Conservation (phyloP, 1,140 invertebrate species). For the Vanessa atalanta region DNA sequence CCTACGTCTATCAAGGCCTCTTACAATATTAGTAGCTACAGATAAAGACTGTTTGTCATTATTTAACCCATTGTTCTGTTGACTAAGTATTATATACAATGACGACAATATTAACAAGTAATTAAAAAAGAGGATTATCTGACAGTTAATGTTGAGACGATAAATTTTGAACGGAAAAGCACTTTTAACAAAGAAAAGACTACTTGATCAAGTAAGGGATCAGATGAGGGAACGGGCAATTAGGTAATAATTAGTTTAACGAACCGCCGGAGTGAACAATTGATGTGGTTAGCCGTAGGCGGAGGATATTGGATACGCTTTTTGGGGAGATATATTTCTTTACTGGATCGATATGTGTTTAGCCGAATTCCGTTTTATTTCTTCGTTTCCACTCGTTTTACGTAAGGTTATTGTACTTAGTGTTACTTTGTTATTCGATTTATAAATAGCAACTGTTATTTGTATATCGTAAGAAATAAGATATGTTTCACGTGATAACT, state of each 20-base stretch:
- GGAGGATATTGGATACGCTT: constrained; percentile 44
- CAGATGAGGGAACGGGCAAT: constrained; percentile 45
- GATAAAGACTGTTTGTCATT: no score
- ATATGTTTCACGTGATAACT: no score
- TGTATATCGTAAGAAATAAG: no score
- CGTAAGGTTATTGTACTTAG: no score
- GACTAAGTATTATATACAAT: neutral
- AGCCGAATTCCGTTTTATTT: no score
- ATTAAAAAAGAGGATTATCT: neutral
- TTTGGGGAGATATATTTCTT: constrained; percentile 31
- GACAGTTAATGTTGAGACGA: neutral
- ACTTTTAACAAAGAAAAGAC: neutral
- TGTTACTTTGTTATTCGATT: no score
- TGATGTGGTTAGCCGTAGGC: constrained; percentile 48
- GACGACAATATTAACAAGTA: neutral
- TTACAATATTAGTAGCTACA: no score
- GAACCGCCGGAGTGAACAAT: constrained; percentile 52
- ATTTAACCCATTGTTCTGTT: no score
- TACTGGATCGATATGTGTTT: neutral
- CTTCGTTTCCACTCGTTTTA: no score
- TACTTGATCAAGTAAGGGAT: constrained; percentile 14
- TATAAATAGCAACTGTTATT: no score
- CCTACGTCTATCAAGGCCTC: no score
- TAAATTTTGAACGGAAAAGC: constrained; percentile 1
- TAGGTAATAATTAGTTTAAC: constrained; percentile 60